Conservation (phyloP, 2,113 vertebrate species). For the Alexandromys fortis region DNA sequence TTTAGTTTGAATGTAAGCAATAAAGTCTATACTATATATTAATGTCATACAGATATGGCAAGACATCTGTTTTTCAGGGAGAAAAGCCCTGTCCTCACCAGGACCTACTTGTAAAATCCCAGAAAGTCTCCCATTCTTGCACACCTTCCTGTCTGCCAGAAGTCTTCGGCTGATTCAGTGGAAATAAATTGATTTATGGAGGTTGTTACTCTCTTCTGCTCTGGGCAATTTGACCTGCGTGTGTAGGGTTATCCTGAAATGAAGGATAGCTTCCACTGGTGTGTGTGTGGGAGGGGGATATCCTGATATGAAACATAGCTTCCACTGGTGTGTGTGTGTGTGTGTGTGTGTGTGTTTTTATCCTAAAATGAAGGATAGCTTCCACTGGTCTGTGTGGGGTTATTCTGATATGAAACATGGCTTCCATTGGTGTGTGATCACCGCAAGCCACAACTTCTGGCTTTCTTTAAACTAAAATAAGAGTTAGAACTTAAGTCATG, state of each 20-base stretch:
- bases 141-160: conserved; percentile 10
- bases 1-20: conserved; percentile 47
- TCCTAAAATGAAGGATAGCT: neutral
- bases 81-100: neutral
- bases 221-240: neutral
- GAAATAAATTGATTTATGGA: conserved; percentile 24
- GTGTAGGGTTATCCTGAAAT: too few species aligned
- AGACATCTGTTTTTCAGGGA: neutral
- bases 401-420: conserved; percentile 16
- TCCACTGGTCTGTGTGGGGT: neutral
- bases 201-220: neutral
- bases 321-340: neutral
- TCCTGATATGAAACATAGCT: neutral
- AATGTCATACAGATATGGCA: neutral
- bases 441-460: conserved; percentile 3
- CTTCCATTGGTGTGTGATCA: conserved; percentile 10
- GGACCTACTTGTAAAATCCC: conserved; percentile 1
- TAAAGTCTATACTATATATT: neutral
- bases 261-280: too few species aligned
- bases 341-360: too few species aligned
- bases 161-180: neutral
- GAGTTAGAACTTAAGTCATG: conserved; percentile 23
- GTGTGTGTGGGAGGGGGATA: neutral
- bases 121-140: neutral
- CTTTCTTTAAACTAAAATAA: conserved; percentile 45